Conservation (phyloP, 2,113 vertebrate genomes). For the Centropus bengalensis region DNA sequence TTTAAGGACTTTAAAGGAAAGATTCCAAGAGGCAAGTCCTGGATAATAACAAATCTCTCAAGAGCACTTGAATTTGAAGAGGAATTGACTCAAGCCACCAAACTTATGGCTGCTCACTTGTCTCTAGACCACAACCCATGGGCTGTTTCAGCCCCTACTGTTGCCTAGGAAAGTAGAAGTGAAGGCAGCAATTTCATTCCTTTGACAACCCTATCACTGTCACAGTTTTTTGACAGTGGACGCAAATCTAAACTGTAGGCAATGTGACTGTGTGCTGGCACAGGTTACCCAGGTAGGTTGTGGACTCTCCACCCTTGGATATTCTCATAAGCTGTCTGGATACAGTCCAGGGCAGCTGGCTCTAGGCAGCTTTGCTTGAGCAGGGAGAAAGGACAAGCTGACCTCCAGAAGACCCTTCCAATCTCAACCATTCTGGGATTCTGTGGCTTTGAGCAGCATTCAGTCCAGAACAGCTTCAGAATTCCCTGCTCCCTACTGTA, state of each 20-base stretch:
- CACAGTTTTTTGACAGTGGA: background rate
- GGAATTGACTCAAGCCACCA: background rate
- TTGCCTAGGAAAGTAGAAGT: background rate
- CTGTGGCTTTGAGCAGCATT: background rate
- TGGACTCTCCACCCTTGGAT: background rate
- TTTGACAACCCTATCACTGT: background rate
- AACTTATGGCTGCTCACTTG: background rate
- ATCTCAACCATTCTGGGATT: background rate
- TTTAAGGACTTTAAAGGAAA: background rate
- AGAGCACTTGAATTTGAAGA: background rate
- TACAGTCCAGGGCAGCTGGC: background rate
- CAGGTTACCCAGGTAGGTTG: background rate
- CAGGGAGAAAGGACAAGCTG: background rate
- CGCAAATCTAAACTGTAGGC: background rate
- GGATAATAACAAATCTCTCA: background rate
- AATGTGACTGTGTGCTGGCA: fast-evolving
- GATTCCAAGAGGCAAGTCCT: background rate
- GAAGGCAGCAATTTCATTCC: background rate
- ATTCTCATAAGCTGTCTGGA: background rate
- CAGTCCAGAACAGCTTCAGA: background rate
- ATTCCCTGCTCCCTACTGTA: background rate
- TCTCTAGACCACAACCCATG: background rate
- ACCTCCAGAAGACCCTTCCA: background rate
- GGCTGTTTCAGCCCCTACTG: background rate
- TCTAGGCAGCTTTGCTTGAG: background rate